Conservation (phyloP, 2,113 vertebrate genomes). For the Dicrurus megarhynchus region DNA sequence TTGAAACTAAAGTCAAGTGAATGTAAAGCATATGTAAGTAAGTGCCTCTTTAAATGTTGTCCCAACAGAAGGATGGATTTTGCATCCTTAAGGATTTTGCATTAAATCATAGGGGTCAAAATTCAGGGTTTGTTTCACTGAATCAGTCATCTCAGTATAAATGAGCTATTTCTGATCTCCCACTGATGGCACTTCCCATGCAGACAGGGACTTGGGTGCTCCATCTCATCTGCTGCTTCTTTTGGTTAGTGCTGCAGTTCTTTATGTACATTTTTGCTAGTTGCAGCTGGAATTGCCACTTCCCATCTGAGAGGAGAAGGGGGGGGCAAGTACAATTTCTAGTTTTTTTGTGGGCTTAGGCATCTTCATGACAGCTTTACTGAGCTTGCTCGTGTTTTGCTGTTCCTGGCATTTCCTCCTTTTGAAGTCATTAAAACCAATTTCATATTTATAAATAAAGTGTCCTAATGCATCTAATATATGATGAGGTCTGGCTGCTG, state of each 20-base stretch:
- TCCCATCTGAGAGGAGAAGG: background rate
- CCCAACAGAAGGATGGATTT: background rate
- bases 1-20: background rate
- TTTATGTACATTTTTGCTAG: background rate
- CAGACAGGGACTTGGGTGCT: background rate
- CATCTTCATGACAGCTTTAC: constrained; percentile 36
- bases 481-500: constrained; percentile 39
- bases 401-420: constrained; percentile 29
- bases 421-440: constrained; percentile 58
- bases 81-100: background rate
- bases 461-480: constrained; percentile 42
- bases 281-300: background rate
- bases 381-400: background rate
- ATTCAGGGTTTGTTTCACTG: background rate
- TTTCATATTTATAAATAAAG: constrained; percentile 55
- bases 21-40: background rate
- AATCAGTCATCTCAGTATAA: background rate
- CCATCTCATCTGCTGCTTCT: background rate
- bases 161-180: background rate
- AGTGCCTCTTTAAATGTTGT: background rate
- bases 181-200: background rate
- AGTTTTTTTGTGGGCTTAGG: constrained; percentile 5
- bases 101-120: background rate
- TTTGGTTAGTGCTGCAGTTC: background rate
- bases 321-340: background rate